Conservation (phyloP, 2,888 invertebrate species). For the Anthophora plumipes region DNA sequence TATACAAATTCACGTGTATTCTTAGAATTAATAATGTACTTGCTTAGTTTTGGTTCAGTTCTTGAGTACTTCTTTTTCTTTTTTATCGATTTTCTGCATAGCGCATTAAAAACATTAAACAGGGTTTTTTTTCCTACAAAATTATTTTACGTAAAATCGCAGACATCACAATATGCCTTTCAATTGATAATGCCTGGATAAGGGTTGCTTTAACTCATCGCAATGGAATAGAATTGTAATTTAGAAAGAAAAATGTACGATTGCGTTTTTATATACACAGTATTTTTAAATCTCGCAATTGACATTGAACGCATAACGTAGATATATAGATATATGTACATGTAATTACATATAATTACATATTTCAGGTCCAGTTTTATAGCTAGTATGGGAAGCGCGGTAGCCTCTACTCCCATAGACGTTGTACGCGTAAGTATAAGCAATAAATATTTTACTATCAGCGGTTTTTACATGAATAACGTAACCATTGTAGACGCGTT, state of each 20-base stretch:
- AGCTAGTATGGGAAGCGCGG: slow-evolving; percentile 96
- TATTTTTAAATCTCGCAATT: slow-evolving; percentile 2
- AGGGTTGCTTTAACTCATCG: slow-evolving; percentile 68
- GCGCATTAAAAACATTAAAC: background rate
- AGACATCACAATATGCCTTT: slow-evolving; percentile 48
- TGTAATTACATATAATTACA: slow-evolving; percentile 9
- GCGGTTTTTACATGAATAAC: background rate
- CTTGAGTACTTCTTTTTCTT: background rate
- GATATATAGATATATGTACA: background rate
- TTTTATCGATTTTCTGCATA: background rate
- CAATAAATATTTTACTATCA: background rate
- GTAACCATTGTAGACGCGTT: slow-evolving; percentile 90
- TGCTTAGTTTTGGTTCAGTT: background rate
- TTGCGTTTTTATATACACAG: background rate
- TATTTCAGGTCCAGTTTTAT: slow-evolving; percentile 92
- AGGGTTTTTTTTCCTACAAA: slow-evolving; percentile 3
- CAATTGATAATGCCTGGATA: slow-evolving; percentile 72
- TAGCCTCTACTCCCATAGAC: slow-evolving; percentile 97
- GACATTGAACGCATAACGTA: background rate
- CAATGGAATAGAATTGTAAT: slow-evolving; percentile 5
- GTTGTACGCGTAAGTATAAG: slow-evolving; percentile 91
- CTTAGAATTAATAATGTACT: slow-evolving; percentile 22
- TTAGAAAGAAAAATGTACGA: background rate
- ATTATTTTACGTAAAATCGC: slow-evolving; percentile 19
- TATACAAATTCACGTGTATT: slow-evolving; percentile 46